phyloP scores from a whole-genome alignment of 2,113 vertebrate genomes.

The Notothenia rossii region DNA sequence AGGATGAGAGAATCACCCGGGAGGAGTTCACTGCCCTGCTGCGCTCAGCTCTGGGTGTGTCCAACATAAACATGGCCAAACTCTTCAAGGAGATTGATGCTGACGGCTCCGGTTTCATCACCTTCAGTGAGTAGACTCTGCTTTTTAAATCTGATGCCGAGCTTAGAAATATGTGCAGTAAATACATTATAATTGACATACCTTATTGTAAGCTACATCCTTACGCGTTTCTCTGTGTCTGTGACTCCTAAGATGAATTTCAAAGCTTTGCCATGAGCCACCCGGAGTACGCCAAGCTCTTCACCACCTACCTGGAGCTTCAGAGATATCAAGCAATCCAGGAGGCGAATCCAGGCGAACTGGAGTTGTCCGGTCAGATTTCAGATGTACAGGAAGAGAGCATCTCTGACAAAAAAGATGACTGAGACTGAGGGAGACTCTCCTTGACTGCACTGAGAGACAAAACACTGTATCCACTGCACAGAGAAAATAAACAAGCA shows the following conservation, averaged over 20 bases:
- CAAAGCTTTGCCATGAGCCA: conserved; percentile 89
- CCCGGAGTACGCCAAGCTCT: conserved; percentile 95
- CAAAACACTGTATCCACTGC: conserved; percentile 9
- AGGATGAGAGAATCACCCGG: conserved; percentile 90
- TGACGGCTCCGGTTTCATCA: conserved; percentile 87
- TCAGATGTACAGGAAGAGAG: conserved; percentile 82
- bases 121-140: conserved; percentile 88
- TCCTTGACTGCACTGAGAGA: conserved; percentile 12
- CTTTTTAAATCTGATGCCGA: too few relatives aligned
- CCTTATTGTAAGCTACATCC: too few relatives aligned
- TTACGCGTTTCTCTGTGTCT: background rate
- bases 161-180: background rate
- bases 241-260: conserved; percentile 88
- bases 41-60: conserved; percentile 91
- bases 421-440: conserved; percentile 79
- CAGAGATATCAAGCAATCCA: conserved; percentile 90
- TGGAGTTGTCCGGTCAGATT: conserved; percentile 62
- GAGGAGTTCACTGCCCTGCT: conserved; percentile 91
- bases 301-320: conserved; percentile 95
- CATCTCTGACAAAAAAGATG: conserved; percentile 95
- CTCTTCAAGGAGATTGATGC: conserved; percentile 94
- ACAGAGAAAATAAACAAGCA: conserved; percentile 15
- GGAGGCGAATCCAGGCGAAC: conserved; percentile 65
- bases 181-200: background rate
- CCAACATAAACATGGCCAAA: conserved; percentile 88